Evolutionary conservation across 23 tunicate species (phyloP), one percentile per base, ranked within the genome.

Genomic region (Ciona savignyi): DNA sequence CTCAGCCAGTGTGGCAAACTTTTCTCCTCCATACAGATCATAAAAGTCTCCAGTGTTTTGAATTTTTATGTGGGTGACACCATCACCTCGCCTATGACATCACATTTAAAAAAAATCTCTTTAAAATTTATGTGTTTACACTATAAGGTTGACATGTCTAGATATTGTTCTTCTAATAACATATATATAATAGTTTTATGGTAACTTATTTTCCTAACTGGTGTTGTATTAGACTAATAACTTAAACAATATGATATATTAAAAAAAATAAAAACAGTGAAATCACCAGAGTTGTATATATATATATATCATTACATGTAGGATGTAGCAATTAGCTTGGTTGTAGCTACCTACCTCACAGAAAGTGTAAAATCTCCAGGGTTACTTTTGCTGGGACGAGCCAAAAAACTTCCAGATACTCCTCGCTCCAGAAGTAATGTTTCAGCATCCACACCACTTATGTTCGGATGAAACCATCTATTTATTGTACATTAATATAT

Each of bases 391-490:
- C 97, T 91, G 4, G 97, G 97, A 60, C 97, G 61, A 30, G 91
- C 91, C 24, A 91, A 82, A 85, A 91, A 91, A 70, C 97, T 91
- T 72, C 97, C 97, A 34, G 71, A 63, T 22, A 91, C 75, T 1
- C 97, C 97, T 31, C 97, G 72, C 3, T 91, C 91, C 32, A 79
- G 71, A 23, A 91, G 68, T 2, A 91, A 51, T 0, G 69, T 79
- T 76, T 91, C 91, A 3, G 97, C 97, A 15, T 91, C 88, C 2
- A 71, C 82, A 27, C 97, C 97, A 80, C 33, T 85, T 19, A 91
- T 84, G 67, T 91, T 91, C 1, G 97, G 97, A 60, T 91, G 97
- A 75, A 91, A 91, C 97, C 97, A 91, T 28, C 97, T 91, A 48
- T 1, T 48, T 24, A 23, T 25, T 68, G 60, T 30, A 63, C 20